These are phyloP conservation scores for Aradus depressus DNA, from an alignment of 2,888 invertebrate genomes.

Conservation along the genomic window DNA sequence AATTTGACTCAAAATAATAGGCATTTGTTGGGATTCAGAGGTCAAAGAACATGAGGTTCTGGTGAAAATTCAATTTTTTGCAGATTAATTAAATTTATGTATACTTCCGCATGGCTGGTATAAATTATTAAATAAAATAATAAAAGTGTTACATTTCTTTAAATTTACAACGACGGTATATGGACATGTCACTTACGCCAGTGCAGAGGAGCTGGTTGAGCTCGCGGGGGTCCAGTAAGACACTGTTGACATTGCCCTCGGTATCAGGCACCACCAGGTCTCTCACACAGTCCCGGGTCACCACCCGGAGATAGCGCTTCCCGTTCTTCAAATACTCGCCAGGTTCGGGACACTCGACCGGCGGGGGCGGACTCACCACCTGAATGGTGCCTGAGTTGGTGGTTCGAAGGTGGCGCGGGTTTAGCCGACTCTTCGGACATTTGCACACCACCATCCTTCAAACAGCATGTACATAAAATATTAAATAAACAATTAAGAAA, in stretches of 20 bases:
- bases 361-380: neutral
- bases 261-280: slow-evolving; percentile 23
- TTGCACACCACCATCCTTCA: neutral
- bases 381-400: neutral
- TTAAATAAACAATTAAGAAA: too few species aligned
- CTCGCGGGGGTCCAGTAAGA: slow-evolving; percentile 14
- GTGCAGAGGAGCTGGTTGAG: slow-evolving; percentile 14
- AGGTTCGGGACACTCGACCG: neutral
- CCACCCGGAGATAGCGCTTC: slow-evolving; percentile 20
- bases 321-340: slow-evolving; percentile 25
- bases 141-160: too few species aligned
- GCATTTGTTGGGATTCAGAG: too few species aligned
- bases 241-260: slow-evolving; percentile 7
- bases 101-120: too few species aligned
- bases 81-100: too few species aligned
- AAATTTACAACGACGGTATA: too few species aligned
- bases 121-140: too few species aligned
- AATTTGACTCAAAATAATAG: too few species aligned
- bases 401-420: slow-evolving; percentile 1
- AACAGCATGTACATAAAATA: too few species aligned
- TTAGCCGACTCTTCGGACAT: neutral
- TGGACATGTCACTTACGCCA: too few species aligned
- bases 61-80: too few species aligned
- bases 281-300: slow-evolving; percentile 21
- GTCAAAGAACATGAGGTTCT: too few species aligned